Conservation (phyloP, 1,140 invertebrate genomes). For the Araneus ventricosus region DNA sequence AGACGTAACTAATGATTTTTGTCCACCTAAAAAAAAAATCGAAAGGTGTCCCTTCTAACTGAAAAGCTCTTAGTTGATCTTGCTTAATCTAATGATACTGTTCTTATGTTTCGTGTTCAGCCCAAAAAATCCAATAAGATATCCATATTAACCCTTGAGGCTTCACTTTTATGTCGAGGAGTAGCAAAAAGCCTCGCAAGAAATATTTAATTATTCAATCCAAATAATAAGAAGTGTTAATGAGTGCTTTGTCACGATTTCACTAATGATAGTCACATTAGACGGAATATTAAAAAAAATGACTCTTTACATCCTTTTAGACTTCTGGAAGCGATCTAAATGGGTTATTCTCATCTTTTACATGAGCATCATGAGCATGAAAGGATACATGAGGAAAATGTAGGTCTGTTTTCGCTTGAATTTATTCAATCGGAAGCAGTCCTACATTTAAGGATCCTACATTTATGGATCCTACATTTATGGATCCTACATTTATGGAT, state of each 20-base stretch:
- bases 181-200: neutral
- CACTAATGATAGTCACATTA: neutral
- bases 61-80: constrained; percentile 11
- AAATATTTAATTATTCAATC: constrained; percentile 18
- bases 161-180: neutral
- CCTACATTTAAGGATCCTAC: too few species aligned
- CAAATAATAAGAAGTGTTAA: neutral
- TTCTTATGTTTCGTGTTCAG: constrained; percentile 1
- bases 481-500: too few species aligned
- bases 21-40: neutral
- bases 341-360: neutral
- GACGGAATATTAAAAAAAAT: neutral
- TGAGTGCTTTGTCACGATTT: constrained; percentile 9
- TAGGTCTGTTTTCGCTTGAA: too few species aligned
- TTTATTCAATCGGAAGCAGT: too few species aligned
- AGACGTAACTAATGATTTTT: neutral
- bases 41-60: neutral
- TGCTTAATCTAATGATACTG: constrained; percentile 25
- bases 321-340: neutral
- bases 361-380: too few species aligned
- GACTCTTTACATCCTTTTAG: neutral
- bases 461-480: too few species aligned
- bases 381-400: too few species aligned
- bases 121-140: neutral
- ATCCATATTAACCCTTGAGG: constrained; percentile 24